These are phyloP conservation scores for Lepus timidus DNA, from an alignment of 2,113 vertebrate species.

Conservation along the genomic window DNA sequence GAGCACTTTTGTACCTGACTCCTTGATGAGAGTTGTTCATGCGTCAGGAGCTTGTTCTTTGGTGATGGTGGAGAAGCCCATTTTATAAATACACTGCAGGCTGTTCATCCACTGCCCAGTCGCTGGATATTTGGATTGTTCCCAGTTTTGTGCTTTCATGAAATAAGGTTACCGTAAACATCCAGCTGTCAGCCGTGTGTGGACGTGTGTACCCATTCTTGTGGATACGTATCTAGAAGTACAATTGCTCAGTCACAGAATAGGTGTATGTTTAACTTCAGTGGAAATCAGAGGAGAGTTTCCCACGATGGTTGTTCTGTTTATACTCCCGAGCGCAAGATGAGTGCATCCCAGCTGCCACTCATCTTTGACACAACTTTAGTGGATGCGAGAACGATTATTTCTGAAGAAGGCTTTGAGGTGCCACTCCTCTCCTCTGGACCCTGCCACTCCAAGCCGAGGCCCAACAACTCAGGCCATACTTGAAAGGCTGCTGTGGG, in stretches of 20 bases:
- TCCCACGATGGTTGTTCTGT: neutral
- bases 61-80: neutral
- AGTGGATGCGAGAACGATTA: neutral
- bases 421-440: neutral
- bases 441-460: neutral
- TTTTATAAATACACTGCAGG: neutral
- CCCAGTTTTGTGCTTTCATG: neutral
- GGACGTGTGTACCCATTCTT: neutral
- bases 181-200: neutral
- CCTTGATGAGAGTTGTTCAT: neutral
- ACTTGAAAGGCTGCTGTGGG: neutral
- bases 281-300: neutral
- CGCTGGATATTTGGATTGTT: neutral
- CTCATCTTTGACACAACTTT: neutral
- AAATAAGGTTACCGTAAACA: neutral
- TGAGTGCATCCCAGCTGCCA: neutral
- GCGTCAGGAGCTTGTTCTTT: neutral
- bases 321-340: neutral
- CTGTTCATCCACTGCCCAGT: neutral
- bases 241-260: neutral
- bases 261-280: neutral
- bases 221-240: neutral
- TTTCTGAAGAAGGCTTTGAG: neutral
- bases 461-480: neutral
- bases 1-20: neutral